Evolutionary conservation across 2,888 invertebrate genomes (phyloP), one percentile per base, ranked within the genome.

Genomic region (Entomobrya proxima): DNA sequence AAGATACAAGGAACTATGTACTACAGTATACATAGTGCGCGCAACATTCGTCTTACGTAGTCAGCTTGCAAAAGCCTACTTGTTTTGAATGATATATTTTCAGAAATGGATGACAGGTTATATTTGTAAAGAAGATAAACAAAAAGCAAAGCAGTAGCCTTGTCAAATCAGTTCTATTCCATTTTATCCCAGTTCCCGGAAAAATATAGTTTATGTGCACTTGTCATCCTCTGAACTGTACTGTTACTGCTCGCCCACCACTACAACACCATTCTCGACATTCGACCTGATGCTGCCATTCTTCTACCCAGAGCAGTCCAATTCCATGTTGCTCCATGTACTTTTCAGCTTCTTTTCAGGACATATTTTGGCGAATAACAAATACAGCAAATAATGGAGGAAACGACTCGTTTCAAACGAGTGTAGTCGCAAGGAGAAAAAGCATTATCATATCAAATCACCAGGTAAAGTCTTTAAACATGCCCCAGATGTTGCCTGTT

Each of bases 391-490:
- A 32, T 61, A 61, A 32, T 61, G 61, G 32, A 6, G 61, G 4
- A 27, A 3, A 6, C n/a, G n/a, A n/a, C n/a, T n/a, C n/a, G n/a
- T n/a, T n/a, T n/a, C n/a, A n/a, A n/a, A 18, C 6, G 21, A 21
- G 61, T n/a, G 32, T n/a, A n/a, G n/a, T n/a, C n/a, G n/a, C n/a
- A 30, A 32, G 32, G 32, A 27, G 30, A 58, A 30, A 61, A 61
- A 32, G 18, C 61, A 61, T 61, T 32, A 61, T 61, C 32, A 61
- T 61, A 61, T 32, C 61, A 61, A 32, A 32, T 61, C 61, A 61
- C 32, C 32, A 32, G 61, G 61, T 32, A 61, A 61, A 61, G 61
- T 61, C 61, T 61, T 32, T 32, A 61, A 61, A 61, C n/a, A 61
- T 32, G 61, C 32, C 32, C 32, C 32, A 61, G 61, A 30, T 32